Evolutionary conservation across 2,888 invertebrate species (phyloP).

Genomic region (Corbicula japonica): DNA sequence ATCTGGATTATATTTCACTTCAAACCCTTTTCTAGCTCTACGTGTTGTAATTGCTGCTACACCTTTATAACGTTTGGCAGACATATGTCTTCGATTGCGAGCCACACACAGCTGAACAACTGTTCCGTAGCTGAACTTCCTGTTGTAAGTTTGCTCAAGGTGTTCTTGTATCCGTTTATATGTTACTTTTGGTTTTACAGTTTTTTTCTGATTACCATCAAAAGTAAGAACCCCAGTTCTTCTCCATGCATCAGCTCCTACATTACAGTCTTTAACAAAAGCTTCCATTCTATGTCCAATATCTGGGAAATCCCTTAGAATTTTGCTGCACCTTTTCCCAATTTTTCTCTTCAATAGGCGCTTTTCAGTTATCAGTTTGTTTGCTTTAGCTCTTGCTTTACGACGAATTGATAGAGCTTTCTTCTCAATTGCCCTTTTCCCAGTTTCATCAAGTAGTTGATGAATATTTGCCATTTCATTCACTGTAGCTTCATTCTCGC

Average conservation of each 20-base stretch:
- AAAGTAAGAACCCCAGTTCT: constrained; percentile 36
- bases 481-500: constrained; percentile 16
- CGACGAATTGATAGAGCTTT: constrained; percentile 27
- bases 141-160: constrained; percentile 29
- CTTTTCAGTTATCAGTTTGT: constrained; percentile 30
- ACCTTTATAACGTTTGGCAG: constrained; percentile 32
- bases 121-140: constrained; percentile 34
- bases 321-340: constrained; percentile 19
- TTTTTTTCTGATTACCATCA: constrained; percentile 34
- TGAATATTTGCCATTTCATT: constrained; percentile 20
- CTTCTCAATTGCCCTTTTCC: constrained; percentile 20
- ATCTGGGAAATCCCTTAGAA: constrained; percentile 27
- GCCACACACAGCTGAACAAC: constrained; percentile 34
- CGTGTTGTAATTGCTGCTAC: constrained; percentile 27
- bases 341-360: constrained; percentile 23
- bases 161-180: constrained; percentile 28
- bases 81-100: constrained; percentile 26
- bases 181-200: constrained; percentile 31
- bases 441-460: constrained; percentile 21
- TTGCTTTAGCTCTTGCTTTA: constrained; percentile 21
- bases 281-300: constrained; percentile 33
- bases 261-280: constrained; percentile 34
- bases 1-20: constrained; percentile 35
- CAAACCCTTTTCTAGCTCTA: constrained; percentile 31
- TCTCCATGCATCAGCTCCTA: constrained; percentile 37